These are phyloP conservation scores for Myoxocephalus aenaeus DNA, from an alignment of 2,797 vertebrate genomes.

Conservation along the genomic window DNA sequence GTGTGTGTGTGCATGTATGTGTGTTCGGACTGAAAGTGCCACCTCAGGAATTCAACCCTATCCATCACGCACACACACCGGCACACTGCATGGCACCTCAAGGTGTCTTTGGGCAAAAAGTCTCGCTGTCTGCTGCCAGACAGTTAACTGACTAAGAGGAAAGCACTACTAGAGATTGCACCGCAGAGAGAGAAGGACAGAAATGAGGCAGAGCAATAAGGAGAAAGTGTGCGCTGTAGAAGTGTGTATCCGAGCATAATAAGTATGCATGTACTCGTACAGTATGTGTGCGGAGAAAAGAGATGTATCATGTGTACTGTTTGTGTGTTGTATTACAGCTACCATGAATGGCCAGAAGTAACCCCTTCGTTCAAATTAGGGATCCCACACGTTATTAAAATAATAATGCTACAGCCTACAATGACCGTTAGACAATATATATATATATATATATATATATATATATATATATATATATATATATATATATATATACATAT, in stretches of 20 bases:
- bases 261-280: slow-evolving; percentile 34
- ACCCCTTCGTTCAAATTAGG: no score
- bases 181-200: slow-evolving; percentile 52
- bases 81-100: slow-evolving; percentile 74
- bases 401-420: no score
- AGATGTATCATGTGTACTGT: slow-evolving; percentile 1
- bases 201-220: slow-evolving; percentile 13
- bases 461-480: no score
- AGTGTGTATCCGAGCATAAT: slow-evolving; percentile 24
- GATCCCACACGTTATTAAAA: no score
- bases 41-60: slow-evolving; percentile 75
- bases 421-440: no score
- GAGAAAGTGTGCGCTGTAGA: not conserved
- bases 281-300: slow-evolving; percentile 23
- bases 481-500: no score
- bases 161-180: slow-evolving; percentile 75
- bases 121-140: slow-evolving; percentile 67
- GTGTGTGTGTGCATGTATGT: slow-evolving; percentile 10
- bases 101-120: slow-evolving; percentile 85
- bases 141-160: slow-evolving; percentile 64
- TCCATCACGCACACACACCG: slow-evolving; percentile 74
- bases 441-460: no score
- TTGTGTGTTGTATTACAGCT: no score
- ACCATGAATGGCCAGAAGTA: no score
- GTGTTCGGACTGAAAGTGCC: slow-evolving; percentile 72